Conservation (phyloP, 2,888 invertebrate genomes). For the Aricia artaxerxes region DNA sequence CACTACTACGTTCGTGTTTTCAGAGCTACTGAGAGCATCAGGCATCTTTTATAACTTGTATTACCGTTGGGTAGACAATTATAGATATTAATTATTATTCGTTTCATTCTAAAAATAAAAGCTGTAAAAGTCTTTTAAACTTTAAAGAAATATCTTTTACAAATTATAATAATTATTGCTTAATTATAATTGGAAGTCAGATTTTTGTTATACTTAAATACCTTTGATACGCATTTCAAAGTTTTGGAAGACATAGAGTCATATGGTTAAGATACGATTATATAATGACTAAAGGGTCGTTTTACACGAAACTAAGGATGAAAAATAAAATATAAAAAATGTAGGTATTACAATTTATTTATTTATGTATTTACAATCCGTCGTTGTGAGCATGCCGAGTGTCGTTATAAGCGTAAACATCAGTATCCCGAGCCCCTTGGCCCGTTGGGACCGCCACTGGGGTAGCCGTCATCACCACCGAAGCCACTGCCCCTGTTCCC, state of each 20-base stretch:
- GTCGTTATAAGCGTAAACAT: slow-evolving; percentile 36
- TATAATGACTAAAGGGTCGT: no score
- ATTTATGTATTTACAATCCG: slow-evolving; percentile 2
- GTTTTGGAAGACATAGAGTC: no score
- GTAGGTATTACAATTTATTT: background rate
- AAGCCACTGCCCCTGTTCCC: slow-evolving; percentile 42
- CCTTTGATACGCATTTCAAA: no score
- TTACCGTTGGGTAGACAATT: no score
- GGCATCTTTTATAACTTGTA: background rate
- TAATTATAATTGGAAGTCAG: no score
- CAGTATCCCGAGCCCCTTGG: slow-evolving; percentile 70
- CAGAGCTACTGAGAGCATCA: background rate
- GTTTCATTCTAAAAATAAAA: no score
- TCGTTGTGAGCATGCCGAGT: slow-evolving; percentile 1
- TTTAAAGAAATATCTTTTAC: no score
- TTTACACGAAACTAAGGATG: background rate
- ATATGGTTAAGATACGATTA: no score
- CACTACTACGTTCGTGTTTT: background rate
- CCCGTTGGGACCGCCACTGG: slow-evolving; percentile 67
- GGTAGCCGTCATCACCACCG: slow-evolving; percentile 60
- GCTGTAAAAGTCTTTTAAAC: no score
- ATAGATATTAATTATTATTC: no score
- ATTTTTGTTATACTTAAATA: no score
- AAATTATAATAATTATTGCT: no score
- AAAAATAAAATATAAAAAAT: background rate